Conservation (phyloP, 2,797 vertebrate genomes). For the Lepidocolaptes lacrymiger region DNA sequence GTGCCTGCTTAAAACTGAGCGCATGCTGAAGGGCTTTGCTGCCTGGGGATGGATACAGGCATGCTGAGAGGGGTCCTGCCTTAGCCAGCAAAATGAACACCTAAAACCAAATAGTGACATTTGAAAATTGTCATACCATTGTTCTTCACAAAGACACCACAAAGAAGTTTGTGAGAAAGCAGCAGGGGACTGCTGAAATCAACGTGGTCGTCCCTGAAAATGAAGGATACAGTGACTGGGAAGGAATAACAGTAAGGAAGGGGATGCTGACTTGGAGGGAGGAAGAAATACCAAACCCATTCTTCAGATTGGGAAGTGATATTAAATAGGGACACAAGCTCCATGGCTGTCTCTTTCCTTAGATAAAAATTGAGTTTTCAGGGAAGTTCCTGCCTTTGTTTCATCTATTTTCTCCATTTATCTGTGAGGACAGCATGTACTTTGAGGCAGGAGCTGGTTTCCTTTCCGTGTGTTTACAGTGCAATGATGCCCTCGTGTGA, state of each 20-base stretch:
- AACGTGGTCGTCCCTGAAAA: neutral
- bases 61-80: neutral
- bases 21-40: neutral
- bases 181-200: neutral
- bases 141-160: neutral
- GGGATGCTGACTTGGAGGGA: neutral
- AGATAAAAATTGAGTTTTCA: neutral
- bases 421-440: neutral
- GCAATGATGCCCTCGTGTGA: constrained; percentile 23
- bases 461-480: neutral
- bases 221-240: neutral
- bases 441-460: neutral
- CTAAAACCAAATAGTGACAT: neutral
- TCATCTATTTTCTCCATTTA: neutral
- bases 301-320: neutral
- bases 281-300: neutral
- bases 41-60: neutral
- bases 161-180: neutral
- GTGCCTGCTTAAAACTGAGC: neutral
- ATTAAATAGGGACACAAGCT: neutral
- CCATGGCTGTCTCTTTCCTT: neutral
- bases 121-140: neutral
- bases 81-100: neutral
- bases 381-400: neutral
- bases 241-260: neutral